These are phyloP conservation scores for Cochlearius cochlearius DNA, from an alignment of 2,113 vertebrate species.

Conservation along the genomic window DNA sequence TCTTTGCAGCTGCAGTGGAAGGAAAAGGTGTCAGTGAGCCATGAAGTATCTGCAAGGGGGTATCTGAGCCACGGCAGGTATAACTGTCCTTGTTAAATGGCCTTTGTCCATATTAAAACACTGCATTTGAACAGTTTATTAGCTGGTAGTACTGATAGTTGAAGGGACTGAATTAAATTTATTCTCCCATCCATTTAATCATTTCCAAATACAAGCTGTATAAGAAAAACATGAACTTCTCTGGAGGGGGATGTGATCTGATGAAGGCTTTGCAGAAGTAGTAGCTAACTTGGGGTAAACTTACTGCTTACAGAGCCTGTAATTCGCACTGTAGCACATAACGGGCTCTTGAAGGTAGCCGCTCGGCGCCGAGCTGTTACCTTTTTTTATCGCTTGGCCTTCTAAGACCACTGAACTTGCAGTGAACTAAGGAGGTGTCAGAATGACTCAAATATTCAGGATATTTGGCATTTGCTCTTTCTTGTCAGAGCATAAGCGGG, in stretches of 20 bases:
- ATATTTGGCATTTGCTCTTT: not conserved
- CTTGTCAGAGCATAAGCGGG: not conserved
- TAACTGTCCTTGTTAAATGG: not conserved
- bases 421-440: not conserved
- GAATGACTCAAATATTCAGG: not conserved
- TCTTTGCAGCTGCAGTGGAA: not conserved
- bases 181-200: not conserved
- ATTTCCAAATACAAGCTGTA: not conserved
- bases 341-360: not conserved
- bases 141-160: not conserved
- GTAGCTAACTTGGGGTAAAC: not conserved
- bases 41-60: not conserved
- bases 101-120: not conserved
- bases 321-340: accelerated
- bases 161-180: not conserved
- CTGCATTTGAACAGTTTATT: not conserved
- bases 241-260: not conserved
- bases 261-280: not conserved
- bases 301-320: not conserved
- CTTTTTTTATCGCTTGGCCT: not conserved
- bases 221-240: not conserved
- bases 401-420: not conserved
- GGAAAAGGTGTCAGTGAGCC: not conserved
- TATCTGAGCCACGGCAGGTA: not conserved
- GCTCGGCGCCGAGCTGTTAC: not conserved